Evolutionary conservation across 2,888 invertebrate species (phyloP).

Genomic region (Odontocerum albicorne): DNA sequence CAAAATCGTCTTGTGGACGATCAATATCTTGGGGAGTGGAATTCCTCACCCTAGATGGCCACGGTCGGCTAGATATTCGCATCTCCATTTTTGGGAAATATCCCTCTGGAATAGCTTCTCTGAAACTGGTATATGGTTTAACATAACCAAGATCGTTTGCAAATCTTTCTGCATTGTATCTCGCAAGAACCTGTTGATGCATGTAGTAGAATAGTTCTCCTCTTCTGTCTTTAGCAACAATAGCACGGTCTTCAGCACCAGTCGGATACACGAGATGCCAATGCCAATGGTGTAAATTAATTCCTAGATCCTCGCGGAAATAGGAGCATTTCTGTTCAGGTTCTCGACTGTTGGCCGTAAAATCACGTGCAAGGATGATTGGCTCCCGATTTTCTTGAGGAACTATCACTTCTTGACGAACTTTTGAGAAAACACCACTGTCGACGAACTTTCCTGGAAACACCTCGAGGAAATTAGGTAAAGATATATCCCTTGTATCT

Average conservation of each 20-base stretch:
- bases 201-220: conserved; percentile 48
- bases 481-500: conserved; percentile 58
- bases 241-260: conserved; percentile 40
- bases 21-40: conserved; percentile 64
- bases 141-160: conserved; percentile 40
- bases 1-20: conserved; percentile 59
- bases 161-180: conserved; percentile 44
- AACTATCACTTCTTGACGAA: conserved; percentile 55
- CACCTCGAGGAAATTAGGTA: conserved; percentile 60
- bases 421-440: conserved; percentile 53
- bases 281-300: conserved; percentile 90
- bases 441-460: conserved; percentile 66
- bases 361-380: conserved; percentile 70
- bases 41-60: conserved; percentile 69
- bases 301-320: conserved; percentile 82
- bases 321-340: conserved; percentile 78
- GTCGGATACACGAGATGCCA: conserved; percentile 86
- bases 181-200: conserved; percentile 45
- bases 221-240: conserved; percentile 43
- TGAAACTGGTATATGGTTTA: conserved; percentile 39
- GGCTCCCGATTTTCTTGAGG: conserved; percentile 57
- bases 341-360: conserved; percentile 72
- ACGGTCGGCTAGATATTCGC: conserved; percentile 67
- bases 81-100: conserved; percentile 84
- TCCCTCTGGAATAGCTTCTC: conserved; percentile 71